These are phyloP conservation scores for Thripadectes ignobilis DNA, from an alignment of 2,797 vertebrate genomes.

Conservation along the genomic window DNA sequence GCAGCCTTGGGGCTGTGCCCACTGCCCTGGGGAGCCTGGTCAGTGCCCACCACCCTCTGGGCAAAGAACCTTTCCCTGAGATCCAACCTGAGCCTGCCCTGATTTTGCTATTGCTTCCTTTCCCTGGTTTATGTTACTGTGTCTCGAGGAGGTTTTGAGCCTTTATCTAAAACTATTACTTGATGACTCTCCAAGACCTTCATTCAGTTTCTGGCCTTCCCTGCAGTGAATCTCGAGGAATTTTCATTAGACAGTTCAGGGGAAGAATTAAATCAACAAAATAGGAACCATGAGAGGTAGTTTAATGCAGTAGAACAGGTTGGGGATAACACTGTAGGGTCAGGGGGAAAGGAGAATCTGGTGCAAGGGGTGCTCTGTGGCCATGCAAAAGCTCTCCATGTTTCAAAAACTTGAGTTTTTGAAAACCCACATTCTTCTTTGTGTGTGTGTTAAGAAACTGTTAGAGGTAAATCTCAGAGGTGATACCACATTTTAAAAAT, in stretches of 20 bases:
- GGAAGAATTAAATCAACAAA: not conserved
- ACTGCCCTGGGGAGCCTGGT: not conserved
- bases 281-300: not conserved
- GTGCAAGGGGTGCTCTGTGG: not conserved
- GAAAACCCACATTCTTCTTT: not conserved
- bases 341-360: not conserved
- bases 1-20: not conserved
- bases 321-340: not conserved
- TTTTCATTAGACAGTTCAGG: not conserved
- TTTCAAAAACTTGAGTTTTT: not conserved
- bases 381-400: not conserved
- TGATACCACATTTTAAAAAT: not conserved
- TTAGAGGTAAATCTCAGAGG: not conserved
- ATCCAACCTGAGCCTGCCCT: not conserved
- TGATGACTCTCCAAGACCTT: not conserved
- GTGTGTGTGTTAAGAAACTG: not conserved
- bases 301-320: not conserved
- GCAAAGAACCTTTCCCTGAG: not conserved
- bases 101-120: not conserved
- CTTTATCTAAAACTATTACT: not conserved
- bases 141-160: not conserved
- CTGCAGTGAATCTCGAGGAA: not conserved
- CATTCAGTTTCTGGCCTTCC: not conserved
- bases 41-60: not conserved
- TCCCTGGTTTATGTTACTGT: not conserved